These are phyloP conservation scores for Gortyna flavago DNA, from an alignment of 2,888 invertebrate species.

Conservation along the genomic window DNA sequence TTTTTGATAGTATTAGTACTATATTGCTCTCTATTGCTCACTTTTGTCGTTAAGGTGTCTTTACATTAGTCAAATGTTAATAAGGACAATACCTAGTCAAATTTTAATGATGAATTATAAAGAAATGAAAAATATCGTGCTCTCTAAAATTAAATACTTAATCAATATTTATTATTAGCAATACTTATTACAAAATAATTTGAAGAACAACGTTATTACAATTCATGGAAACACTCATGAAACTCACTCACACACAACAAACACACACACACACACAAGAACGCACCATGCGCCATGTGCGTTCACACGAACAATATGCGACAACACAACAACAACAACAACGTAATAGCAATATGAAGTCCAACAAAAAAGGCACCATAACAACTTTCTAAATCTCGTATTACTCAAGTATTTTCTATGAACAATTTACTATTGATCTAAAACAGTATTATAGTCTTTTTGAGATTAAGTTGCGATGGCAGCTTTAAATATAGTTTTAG, in stretches of 20 bases:
- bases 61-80: not conserved
- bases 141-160: constrained; percentile 1
- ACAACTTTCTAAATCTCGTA: not conserved
- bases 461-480: constrained; percentile 37
- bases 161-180: not conserved
- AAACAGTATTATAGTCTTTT: constrained; percentile 28
- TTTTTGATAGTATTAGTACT: constrained; percentile 45
- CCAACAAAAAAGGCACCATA: constrained; percentile 10
- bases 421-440: constrained; percentile 19
- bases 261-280: no score
- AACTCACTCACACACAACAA: no score
- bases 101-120: not conserved
- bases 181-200: not conserved
- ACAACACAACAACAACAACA: no score
- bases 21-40: constrained; percentile 43
- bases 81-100: not conserved
- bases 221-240: not conserved
- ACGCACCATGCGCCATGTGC: no score
- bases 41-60: constrained; percentile 13
- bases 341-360: not conserved
- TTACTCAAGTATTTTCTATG: constrained; percentile 30
- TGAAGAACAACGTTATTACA: not conserved
- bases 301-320: not conserved
- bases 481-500: constrained; percentile 41
- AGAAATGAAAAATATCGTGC: not conserved